phyloP scores from a whole-genome alignment of 2,888 invertebrate genomes.

The Drosophila prostipennis region DNA sequence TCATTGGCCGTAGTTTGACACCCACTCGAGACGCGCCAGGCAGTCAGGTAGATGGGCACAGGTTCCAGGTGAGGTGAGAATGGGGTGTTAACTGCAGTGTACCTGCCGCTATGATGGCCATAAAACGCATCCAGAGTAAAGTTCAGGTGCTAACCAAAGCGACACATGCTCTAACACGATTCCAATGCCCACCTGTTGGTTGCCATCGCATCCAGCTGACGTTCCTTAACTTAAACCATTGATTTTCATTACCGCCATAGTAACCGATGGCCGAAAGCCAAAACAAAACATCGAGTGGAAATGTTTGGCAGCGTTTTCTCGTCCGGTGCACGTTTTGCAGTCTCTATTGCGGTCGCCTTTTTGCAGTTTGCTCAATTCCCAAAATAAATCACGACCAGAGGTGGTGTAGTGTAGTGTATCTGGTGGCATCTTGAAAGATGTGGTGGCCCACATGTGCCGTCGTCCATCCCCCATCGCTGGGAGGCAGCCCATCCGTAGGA shows the following conservation, averaged over 20 bases:
- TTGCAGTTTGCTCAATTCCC: conserved; percentile 80
- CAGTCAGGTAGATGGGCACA: conserved; percentile 40
- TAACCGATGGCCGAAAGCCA: conserved; percentile 58
- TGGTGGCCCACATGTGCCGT: conserved; percentile 50
- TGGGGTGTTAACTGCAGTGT: conserved; percentile 30
- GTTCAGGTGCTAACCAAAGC: conserved; percentile 23
- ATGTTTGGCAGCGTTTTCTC: conserved; percentile 21
- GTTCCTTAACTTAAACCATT: conserved; percentile 29
- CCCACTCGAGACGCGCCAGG: conserved; percentile 45
- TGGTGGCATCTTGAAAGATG: conserved; percentile 16
- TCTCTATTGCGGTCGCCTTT: conserved; percentile 16
- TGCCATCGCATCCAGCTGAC: conserved; percentile 9
- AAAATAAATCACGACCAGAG: conserved; percentile 74
- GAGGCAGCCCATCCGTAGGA: conserved; percentile 26
- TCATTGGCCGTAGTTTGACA: conserved; percentile 46
- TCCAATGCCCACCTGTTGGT: conserved; percentile 60
- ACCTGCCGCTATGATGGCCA: conserved; percentile 29
- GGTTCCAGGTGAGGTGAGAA: conserved; percentile 27
- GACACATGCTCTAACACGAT: conserved; percentile 15
- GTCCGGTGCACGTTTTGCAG: conserved; percentile 23
- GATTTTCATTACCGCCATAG: conserved; percentile 45
- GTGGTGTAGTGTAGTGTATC: conserved; percentile 7
- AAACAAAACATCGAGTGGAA: conserved; percentile 54
- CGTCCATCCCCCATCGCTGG: conserved; percentile 10
- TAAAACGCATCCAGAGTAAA: conserved; percentile 13